phyloP scores from a whole-genome alignment of 2,113 vertebrate genomes.

The Lepus timidus region DNA sequence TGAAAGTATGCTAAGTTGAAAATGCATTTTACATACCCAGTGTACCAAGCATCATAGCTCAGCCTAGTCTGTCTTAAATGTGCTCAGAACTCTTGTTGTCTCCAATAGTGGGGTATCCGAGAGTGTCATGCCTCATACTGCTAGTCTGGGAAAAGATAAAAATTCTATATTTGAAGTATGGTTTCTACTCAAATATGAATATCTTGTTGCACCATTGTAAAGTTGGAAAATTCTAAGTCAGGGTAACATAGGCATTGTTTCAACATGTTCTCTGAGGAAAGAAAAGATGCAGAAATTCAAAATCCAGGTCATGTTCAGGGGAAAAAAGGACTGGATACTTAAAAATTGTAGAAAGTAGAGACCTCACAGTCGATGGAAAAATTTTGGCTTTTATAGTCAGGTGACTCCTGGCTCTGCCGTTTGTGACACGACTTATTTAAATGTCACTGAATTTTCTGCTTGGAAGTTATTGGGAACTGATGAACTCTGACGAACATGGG shows the following conservation, averaged over 20 bases:
- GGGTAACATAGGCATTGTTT: neutral
- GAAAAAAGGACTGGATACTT: neutral
- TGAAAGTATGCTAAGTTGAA: no score
- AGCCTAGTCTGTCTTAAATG: no score
- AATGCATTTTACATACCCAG: no score
- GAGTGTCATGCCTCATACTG: no score
- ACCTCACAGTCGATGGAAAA: neutral
- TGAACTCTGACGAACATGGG: neutral
- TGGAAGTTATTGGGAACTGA: neutral
- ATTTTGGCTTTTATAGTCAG: neutral
- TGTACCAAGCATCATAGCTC: no score
- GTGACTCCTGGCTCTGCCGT: neutral
- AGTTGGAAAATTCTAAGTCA: no score
- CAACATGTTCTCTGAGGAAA: neutral
- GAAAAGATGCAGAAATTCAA: constrained; percentile 7
- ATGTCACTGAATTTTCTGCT: neutral
- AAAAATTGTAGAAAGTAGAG: neutral
- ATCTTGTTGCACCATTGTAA: no score
- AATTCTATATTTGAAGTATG: no score
- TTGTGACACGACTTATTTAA: neutral
- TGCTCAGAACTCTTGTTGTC: no score
- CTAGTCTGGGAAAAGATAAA: no score
- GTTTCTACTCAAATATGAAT: no score
- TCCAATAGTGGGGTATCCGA: no score
- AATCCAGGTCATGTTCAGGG: neutral